A percentile compares a stretch with the other conserved stretches of the same genome.
Evolutionary conservation across 2,113 vertebrate species (phyloP).

Genomic region (Struthio camelus): DNA sequence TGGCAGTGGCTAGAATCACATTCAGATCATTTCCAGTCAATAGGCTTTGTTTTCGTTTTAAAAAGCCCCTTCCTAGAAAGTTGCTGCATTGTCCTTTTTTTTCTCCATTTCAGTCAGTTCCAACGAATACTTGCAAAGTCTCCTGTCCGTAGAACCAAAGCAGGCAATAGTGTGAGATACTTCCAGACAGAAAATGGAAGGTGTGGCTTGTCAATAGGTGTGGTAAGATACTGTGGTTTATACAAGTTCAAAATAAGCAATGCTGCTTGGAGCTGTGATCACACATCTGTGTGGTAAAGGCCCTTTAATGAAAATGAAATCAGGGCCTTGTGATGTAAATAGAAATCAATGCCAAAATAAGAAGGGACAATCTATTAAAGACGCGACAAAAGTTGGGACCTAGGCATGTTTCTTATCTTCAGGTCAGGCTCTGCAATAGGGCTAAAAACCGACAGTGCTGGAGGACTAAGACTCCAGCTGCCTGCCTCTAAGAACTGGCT

Average conservation of each 20-base stretch:
- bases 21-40: constrained; percentile 57
- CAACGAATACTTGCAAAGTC: neutral
- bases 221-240: constrained; percentile 22
- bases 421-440: neutral
- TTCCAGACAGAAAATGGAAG: constrained; percentile 26
- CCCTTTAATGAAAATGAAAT: neutral
- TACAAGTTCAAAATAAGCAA: constrained; percentile 13
- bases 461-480: neutral
- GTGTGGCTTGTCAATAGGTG: constrained; percentile 27
- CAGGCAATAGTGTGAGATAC: neutral
- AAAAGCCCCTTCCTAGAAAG: constrained; percentile 36
- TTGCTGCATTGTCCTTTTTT: constrained; percentile 1
- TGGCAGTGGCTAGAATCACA: constrained; percentile 21
- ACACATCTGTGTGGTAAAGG: neutral
- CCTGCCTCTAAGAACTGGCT: neutral
- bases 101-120: neutral
- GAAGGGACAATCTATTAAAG: neutral
- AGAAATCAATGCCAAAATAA: neutral
- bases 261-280: constrained; percentile 33
- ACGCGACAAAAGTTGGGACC: neutral
- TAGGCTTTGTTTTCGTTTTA: constrained; percentile 14
- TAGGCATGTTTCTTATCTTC: neutral
- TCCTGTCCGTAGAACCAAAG: neutral
- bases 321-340: neutral
- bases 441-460: neutral